Conservation (phyloP, 2,888 invertebrate genomes). For the Calliscelio sp. region DNA sequence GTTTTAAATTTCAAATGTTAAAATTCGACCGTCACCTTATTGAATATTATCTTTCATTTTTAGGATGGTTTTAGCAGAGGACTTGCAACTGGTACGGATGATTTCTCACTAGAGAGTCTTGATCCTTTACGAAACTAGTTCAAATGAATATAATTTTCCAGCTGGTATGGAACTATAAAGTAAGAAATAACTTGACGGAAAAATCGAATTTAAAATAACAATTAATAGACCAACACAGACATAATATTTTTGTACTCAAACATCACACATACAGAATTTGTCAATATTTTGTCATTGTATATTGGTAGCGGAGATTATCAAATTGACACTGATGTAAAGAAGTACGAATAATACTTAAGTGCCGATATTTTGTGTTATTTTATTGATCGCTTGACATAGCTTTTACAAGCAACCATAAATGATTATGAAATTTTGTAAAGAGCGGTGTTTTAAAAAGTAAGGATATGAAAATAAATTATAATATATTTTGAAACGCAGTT, state of each 20-base stretch:
- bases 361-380: constrained; percentile 42
- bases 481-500: constrained; percentile 65
- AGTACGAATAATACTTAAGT: constrained; percentile 61
- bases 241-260: constrained; percentile 73
- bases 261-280: constrained; percentile 55
- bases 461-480: constrained; percentile 64
- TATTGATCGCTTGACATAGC: constrained; percentile 33
- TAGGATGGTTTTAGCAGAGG: constrained; percentile 97
- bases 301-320: constrained; percentile 34
- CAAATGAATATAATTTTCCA: constrained; percentile 61
- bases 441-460: constrained; percentile 55
- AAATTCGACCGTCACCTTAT: too few species aligned
- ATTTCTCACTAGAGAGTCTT: constrained; percentile 97
- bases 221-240: constrained; percentile 54
- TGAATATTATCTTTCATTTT: constrained; percentile 4
- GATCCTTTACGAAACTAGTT: constrained; percentile 93
- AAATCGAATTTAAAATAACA: constrained; percentile 34
- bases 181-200: constrained; percentile 8
- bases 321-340: constrained; percentile 19
- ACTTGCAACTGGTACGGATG: constrained; percentile 95
- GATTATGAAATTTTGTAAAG: constrained; percentile 41
- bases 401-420: constrained; percentile 41
- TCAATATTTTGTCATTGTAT: constrained; percentile 32
- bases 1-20: too few species aligned
- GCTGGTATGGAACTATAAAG: constrained; percentile 65